These are phyloP conservation scores for Harlomillsia oculata DNA, from an alignment of 1,140 invertebrate genomes.

Conservation along the genomic window DNA sequence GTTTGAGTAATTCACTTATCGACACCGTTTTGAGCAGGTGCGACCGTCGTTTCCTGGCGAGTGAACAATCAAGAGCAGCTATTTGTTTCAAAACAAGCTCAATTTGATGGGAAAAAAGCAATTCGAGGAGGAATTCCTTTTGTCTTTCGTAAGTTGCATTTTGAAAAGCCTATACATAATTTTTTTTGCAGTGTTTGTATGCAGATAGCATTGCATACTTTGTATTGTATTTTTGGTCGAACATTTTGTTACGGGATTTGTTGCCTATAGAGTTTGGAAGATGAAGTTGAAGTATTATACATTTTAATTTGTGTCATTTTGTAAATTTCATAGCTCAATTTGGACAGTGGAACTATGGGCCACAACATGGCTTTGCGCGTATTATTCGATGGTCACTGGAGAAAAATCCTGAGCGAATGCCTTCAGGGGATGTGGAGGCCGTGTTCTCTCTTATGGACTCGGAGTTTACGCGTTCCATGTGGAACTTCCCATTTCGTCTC, in stretches of 20 bases:
- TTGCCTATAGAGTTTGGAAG: too few species aligned
- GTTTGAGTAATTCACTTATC: too few species aligned
- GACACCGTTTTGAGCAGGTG: conserved; percentile 60
- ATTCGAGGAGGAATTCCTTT: conserved; percentile 91
- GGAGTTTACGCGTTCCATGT: conserved; percentile 84
- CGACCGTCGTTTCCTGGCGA: conserved; percentile 86
- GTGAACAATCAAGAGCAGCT: conserved; percentile 89
- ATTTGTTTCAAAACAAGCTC: conserved; percentile 86
- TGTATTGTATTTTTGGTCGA: neutral
- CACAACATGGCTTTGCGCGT: conserved; percentile 88
- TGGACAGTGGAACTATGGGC: conserved; percentile 82
- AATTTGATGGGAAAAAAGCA: conserved; percentile 89
- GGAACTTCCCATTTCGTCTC: conserved; percentile 68
- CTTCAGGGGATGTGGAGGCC: conserved; percentile 72
- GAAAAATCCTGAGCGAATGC: conserved; percentile 70
- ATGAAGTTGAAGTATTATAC: too few species aligned
- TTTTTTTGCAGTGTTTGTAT: neutral
- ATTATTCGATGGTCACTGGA: conserved; percentile 77
- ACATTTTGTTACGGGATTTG: too few species aligned
- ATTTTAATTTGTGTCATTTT: too few species aligned
- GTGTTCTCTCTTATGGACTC: conserved; percentile 83
- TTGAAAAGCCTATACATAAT: neutral
- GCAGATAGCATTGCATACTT: neutral
- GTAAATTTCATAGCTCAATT: conserved; percentile 68
- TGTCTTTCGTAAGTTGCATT: conserved; percentile 78